These are phyloP conservation scores for Drosophila micromelanica DNA, from an alignment of 1,140 invertebrate species.

Conservation along the genomic window DNA sequence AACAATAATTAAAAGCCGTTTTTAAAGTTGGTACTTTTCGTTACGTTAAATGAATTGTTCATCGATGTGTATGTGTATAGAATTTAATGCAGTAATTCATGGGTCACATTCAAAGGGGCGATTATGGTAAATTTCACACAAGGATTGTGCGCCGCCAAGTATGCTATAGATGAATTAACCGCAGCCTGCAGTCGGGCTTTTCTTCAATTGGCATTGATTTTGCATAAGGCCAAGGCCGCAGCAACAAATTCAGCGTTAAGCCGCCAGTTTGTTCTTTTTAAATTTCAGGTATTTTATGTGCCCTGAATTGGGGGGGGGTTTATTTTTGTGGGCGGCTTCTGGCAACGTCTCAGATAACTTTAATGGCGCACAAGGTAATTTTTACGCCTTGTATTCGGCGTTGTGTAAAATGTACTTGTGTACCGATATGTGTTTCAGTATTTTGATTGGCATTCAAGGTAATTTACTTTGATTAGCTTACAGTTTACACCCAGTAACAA, in stretches of 20 bases:
- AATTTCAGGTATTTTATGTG: constrained; percentile 16
- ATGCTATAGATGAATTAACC: constrained; percentile 23
- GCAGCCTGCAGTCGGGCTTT: constrained; percentile 6
- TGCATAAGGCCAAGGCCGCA: constrained; percentile 18
- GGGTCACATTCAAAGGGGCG: neutral
- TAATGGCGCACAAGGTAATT: constrained; percentile 24
- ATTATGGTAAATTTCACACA: neutral
- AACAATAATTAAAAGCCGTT: too few relatives aligned
- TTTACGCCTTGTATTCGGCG: constrained; percentile 11
- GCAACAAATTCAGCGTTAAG: constrained; percentile 16
- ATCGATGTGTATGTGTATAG: too few relatives aligned
- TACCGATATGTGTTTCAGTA: neutral
- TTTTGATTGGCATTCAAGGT: constrained; percentile 39
- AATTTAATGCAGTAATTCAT: too few relatives aligned
- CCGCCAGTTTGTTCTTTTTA: constrained; percentile 13
- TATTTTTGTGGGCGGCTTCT: neutral
- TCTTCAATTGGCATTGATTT: constrained; percentile 26
- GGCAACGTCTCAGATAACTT: constrained; percentile 20
- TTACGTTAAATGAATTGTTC: too few relatives aligned
- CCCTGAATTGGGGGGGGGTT: too few relatives aligned
- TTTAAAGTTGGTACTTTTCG: too few relatives aligned
- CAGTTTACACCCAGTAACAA: constrained; percentile 1
- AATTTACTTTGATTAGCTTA: constrained; percentile 37
- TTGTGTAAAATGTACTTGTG: neutral
- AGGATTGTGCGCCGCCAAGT: neutral